phyloP scores from a whole-genome alignment of 2,888 invertebrate genomes.

The Cancer borealis region DNA sequence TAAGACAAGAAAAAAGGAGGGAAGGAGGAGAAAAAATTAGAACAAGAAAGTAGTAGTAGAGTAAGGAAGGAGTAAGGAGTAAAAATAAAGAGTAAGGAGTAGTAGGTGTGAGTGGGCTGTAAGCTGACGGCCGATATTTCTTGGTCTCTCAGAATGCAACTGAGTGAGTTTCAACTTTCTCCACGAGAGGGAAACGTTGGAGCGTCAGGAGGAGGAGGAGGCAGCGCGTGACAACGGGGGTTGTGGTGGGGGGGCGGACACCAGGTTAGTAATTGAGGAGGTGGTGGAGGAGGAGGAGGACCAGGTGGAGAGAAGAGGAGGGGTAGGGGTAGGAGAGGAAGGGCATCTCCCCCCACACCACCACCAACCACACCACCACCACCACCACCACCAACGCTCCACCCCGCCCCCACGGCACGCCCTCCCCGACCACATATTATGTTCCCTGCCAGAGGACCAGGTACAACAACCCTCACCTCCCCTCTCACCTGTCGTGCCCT shows the following conservation, averaged over 20 bases:
- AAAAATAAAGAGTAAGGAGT: not conserved
- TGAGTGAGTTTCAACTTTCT: slow-evolving; percentile 58
- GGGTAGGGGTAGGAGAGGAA: slow-evolving; percentile 49
- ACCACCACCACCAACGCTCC: slow-evolving; percentile 79
- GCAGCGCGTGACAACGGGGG: slow-evolving; percentile 92
- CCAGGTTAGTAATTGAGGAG: slow-evolving; percentile 77
- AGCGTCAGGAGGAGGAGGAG: slow-evolving; percentile 83
- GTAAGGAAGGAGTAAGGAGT: not conserved
- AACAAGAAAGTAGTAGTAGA: not conserved
- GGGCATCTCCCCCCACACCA: slow-evolving; percentile 74
- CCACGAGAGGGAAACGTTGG: slow-evolving; percentile 35
- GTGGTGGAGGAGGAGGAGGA: slow-evolving; percentile 75
- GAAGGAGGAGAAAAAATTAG: not conserved
- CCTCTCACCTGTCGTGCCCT: not conserved
- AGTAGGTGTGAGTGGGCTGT: not conserved
- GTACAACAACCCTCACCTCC: slow-evolving; percentile 55
- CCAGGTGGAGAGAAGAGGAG: slow-evolving; percentile 44
- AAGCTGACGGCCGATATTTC: not conserved
- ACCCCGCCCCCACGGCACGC: slow-evolving; percentile 84
- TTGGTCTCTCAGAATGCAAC: slow-evolving; percentile 45
- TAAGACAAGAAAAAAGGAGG: not conserved
- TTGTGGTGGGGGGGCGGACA: slow-evolving; percentile 84
- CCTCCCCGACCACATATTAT: slow-evolving; percentile 72
- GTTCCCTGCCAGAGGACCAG: slow-evolving; percentile 78
- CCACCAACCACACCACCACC: slow-evolving; percentile 76